phyloP scores from a whole-genome alignment of 2,888 invertebrate species.

The Chrysodeixis includens region DNA sequence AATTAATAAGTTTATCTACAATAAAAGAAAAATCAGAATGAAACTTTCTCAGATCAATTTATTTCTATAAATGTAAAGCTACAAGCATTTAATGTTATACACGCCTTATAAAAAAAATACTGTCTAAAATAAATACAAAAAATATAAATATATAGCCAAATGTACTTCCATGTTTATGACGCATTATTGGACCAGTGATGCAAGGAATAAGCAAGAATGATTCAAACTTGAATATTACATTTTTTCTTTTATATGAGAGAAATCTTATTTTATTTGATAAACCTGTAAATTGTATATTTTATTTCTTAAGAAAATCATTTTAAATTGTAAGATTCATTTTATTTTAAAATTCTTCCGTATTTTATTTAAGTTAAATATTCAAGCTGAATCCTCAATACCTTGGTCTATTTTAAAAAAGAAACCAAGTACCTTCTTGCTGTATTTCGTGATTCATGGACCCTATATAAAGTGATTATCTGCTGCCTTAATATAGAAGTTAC shows the following conservation, averaged over 20 bases:
- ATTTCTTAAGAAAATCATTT: no score
- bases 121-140: conserved; percentile 28
- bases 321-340: neutral
- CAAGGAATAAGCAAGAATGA: conserved; percentile 11
- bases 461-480: conserved; percentile 21
- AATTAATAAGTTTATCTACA: neutral
- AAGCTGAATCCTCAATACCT: neutral
- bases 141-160: conserved; percentile 31
- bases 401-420: neutral
- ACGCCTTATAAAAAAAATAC: conserved; percentile 40
- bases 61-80: conserved; percentile 11
- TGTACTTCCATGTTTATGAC: conserved; percentile 37
- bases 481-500: conserved; percentile 42
- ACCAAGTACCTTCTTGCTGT: neutral
- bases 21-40: conserved; percentile 14
- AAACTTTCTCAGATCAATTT: neutral
- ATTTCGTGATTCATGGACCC: neutral
- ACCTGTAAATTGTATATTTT: no score
- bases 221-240: conserved; percentile 5
- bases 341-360: neutral
- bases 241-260: neutral
- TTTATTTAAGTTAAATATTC: neutral
- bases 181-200: conserved; percentile 10
- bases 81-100: conserved; percentile 27
- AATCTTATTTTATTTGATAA: neutral